Percentiles rank a stretch among this genome's conserved stretches.
These are phyloP conservation scores for Syrrhaptes paradoxus DNA, from an alignment of 2,113 vertebrate species.

Conservation along the genomic window DNA sequence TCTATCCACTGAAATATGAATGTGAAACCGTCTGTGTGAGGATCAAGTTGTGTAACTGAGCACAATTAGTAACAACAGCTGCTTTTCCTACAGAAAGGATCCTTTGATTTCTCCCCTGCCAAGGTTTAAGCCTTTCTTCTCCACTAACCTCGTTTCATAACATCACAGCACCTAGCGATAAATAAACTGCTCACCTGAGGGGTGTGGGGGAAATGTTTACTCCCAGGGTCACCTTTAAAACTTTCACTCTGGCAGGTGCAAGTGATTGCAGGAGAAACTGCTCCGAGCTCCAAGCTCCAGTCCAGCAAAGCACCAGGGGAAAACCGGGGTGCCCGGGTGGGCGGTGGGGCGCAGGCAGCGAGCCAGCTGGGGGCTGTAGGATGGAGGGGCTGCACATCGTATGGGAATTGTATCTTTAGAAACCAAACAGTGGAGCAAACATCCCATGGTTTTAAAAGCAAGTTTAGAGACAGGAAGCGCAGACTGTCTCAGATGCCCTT, in stretches of 20 bases:
- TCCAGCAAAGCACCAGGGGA: not conserved
- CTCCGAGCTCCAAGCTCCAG: not conserved
- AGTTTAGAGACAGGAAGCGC: not conserved
- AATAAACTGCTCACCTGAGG: not conserved
- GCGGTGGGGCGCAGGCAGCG: not conserved
- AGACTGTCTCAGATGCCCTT: not conserved
- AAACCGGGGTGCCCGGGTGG: not conserved
- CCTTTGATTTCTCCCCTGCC: not conserved
- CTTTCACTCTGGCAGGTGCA: not conserved
- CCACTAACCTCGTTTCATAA: not conserved
- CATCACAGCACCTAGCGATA: not conserved
- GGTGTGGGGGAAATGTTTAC: fast-evolving
- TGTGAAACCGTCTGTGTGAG: not conserved
- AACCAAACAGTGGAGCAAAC: fast-evolving
- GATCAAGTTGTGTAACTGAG: not conserved
- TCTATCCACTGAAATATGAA: not conserved
- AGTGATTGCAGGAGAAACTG: not conserved
- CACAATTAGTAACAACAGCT: not conserved
- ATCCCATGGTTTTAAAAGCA: fast-evolving
- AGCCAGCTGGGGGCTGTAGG: not conserved
- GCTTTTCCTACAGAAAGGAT: not conserved
- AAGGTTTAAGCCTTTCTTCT: not conserved
- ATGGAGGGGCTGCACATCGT: not conserved
- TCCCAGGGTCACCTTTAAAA: not conserved
- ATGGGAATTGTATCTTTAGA: fast-evolving